These are phyloP conservation scores for Nasonia oneida DNA, from an alignment of 2,888 invertebrate species.

Conservation along the genomic window DNA sequence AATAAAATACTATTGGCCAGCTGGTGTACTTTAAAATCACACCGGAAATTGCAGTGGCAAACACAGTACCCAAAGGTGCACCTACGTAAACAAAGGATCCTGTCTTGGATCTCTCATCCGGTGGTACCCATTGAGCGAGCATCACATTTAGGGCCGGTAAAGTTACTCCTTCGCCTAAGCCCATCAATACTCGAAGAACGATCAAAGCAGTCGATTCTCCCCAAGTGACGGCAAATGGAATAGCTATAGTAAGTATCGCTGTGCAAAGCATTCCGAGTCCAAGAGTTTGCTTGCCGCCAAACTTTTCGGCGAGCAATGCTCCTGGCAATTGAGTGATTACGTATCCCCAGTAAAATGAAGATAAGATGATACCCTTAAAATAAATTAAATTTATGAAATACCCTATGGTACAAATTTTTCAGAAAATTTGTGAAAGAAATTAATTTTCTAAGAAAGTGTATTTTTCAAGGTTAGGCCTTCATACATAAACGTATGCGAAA, in stretches of 20 bases:
- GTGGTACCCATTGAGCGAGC: slow-evolving; percentile 90
- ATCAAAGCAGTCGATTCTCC: slow-evolving; percentile 88
- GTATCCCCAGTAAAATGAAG: slow-evolving; percentile 93
- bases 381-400: background rate
- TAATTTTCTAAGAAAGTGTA: background rate
- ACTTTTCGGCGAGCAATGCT: slow-evolving; percentile 88
- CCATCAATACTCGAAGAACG: slow-evolving; percentile 87
- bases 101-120: slow-evolving; percentile 85
- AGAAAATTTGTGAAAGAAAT: background rate
- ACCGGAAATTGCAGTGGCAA: slow-evolving; percentile 85
- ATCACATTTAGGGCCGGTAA: slow-evolving; percentile 91
- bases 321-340: slow-evolving; percentile 91
- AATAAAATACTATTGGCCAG: slow-evolving; percentile 90
- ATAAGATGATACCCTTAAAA: slow-evolving; percentile 88
- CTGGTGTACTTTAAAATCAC: slow-evolving; percentile 83
- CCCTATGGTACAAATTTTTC: too few species aligned
- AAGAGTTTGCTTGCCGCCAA: slow-evolving; percentile 92
- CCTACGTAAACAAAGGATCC: slow-evolving; percentile 91
- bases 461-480: too few species aligned
- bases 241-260: slow-evolving; percentile 89
- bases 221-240: slow-evolving; percentile 85
- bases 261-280: slow-evolving; percentile 92
- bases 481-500: too few species aligned
- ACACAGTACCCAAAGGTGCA: slow-evolving; percentile 86
- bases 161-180: slow-evolving; percentile 92